Evolutionary conservation across 2,797 vertebrate species (phyloP).

Genomic region (Novumbra hubbsi): DNA sequence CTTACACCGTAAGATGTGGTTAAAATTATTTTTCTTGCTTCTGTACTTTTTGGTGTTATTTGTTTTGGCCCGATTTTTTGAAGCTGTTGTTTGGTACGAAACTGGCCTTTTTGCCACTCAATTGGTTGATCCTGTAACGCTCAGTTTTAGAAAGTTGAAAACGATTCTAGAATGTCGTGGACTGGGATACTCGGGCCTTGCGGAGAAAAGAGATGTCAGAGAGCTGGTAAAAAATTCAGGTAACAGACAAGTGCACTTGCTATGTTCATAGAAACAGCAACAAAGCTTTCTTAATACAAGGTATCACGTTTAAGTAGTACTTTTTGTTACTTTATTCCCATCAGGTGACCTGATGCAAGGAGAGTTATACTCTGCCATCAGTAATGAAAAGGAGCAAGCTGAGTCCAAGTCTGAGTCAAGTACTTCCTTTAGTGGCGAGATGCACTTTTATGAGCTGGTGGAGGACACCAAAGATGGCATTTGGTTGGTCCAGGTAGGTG

Average conservation of each 20-base stretch:
- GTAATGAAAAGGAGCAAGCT: constrained; percentile 86
- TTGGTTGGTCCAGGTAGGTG: constrained; percentile 92
- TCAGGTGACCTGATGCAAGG: constrained; percentile 94
- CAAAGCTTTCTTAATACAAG: not conserved
- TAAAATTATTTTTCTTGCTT: constrained; percentile 91
- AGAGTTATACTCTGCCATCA: constrained; percentile 95
- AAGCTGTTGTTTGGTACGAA: constrained; percentile 94
- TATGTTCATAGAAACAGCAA: not conserved
- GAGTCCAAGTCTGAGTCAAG: constrained; percentile 82
- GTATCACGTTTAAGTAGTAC: not conserved
- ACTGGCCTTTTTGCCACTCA: constrained; percentile 91
- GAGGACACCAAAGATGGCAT: constrained; percentile 98
- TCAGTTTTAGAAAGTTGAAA: constrained; percentile 91
- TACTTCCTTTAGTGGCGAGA: constrained; percentile 94
- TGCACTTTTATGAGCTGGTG: constrained; percentile 97
- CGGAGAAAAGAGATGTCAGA: constrained; percentile 89
- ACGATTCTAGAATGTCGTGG: constrained; percentile 93
- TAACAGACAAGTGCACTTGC: not conserved
- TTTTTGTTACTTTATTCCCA: constrained; percentile 17
- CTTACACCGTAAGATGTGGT: constrained; percentile 81
- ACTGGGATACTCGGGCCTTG: constrained; percentile 85
- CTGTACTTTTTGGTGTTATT: constrained; percentile 91
- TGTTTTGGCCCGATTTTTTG: constrained; percentile 87
- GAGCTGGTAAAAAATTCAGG: constrained; percentile 93
- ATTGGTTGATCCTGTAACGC: constrained; percentile 90